These are phyloP conservation scores for Ornithorhynchus anatinus DNA, from an alignment of 2,113 vertebrate species.

Conservation along the genomic window DNA sequence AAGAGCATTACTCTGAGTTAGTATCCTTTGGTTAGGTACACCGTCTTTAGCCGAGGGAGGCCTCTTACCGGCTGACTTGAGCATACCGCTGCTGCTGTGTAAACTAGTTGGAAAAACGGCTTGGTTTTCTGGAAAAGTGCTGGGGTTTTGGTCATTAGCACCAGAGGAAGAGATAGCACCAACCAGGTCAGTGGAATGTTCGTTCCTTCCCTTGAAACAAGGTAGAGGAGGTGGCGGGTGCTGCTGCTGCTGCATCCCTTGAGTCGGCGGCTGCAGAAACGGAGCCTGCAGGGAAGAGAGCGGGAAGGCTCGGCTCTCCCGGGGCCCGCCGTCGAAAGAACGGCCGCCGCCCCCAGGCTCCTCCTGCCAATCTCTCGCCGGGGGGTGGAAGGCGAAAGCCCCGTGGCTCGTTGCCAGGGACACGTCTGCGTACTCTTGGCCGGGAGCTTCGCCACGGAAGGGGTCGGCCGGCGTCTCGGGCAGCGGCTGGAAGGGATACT, in stretches of 20 bases:
- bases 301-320: conserved; percentile 73
- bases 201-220: conserved; percentile 75
- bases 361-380: conserved; percentile 76
- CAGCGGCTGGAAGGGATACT: conserved; percentile 80
- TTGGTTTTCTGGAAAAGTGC: conserved; percentile 79
- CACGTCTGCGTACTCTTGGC: conserved; percentile 72
- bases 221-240: conserved; percentile 53
- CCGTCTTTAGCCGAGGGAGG: conserved; percentile 70
- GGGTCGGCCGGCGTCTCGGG: conserved; percentile 74
- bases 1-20: conserved; percentile 76
- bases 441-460: conserved; percentile 65
- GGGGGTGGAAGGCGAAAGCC: conserved; percentile 76
- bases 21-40: conserved; percentile 72
- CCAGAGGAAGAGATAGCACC: conserved; percentile 76
- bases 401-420: conserved; percentile 67
- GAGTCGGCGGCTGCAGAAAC: conserved; percentile 70
- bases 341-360: conserved; percentile 55
- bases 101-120: conserved; percentile 76
- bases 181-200: conserved; percentile 70
- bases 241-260: conserved; percentile 59
- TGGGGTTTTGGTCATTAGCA: conserved; percentile 77
- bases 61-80: conserved; percentile 74
- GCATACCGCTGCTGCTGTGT: conserved; percentile 72
- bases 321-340: conserved; percentile 68
- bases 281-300: conserved; percentile 61